Evolutionary conservation across 2,888 invertebrate genomes (phyloP).

Genomic region (Drosophila tanythrix): DNA sequence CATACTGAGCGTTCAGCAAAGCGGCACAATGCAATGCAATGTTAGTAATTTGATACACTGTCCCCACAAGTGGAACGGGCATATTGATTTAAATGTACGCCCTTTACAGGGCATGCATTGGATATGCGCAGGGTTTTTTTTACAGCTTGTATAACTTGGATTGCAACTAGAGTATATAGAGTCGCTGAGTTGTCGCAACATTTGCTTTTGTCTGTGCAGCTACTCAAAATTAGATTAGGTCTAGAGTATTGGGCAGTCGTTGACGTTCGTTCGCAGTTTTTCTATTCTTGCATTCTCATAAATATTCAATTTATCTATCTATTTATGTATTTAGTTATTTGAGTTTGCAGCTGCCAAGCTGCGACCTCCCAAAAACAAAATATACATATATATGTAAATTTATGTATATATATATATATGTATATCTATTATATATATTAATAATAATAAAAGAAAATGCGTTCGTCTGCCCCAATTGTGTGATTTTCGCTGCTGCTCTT

Average conservation of each 20-base stretch:
- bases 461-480: constrained; percentile 45
- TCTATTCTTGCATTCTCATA: constrained; percentile 21
- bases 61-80: background rate
- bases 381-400: no score
- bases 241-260: background rate
- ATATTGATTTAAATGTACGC: background rate
- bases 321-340: constrained; percentile 25
- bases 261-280: background rate
- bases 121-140: background rate
- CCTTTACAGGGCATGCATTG: background rate
- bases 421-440: background rate
- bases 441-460: constrained; percentile 14
- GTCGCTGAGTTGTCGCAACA: background rate
- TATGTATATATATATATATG: background rate
- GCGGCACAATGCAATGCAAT: constrained; percentile 49
- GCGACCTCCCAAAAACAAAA: constrained; percentile 37
- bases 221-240: background rate
- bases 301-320: constrained; percentile 46
- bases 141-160: background rate
- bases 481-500: constrained; percentile 20
- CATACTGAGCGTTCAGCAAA: constrained; percentile 58
- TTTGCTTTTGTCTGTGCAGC: background rate
- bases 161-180: background rate
- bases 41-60: constrained; percentile 16
- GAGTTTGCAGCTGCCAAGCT: constrained; percentile 17